Base-by-base conservation (phyloP, 2,888 invertebrate genomes). In the Chymomyza fuscimana region DNA sequence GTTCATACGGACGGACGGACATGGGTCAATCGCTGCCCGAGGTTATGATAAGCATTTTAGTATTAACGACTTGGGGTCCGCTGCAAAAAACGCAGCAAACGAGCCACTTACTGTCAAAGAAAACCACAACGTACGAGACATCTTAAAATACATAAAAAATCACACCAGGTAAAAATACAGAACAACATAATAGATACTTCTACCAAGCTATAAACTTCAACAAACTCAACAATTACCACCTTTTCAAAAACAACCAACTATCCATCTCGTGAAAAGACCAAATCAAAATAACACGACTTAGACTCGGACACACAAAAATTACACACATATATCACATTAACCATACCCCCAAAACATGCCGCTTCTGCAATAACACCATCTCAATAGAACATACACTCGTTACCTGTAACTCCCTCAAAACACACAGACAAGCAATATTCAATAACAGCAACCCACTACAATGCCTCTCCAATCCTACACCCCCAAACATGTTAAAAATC, bases 271-370 rank as follows among this genome's bases (percentile, higher is more conserved):
- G 59, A 25, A 29, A 6, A 50, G 51, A 66, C 25, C 66, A 66
- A 51, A 59, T 66, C 22, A 51, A 16, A 66, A 59, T 66, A 66
- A 66, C 60, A 2, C 59, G 60, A 66, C 66, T 60, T 0, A 66
- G 66, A 60, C 66, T 66, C 16, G 59, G 60, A 66, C 66, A 66
- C 66, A 50, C 51, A 19, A 66, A 66, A 66, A 59, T 66, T 7
- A 60, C 66, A 50, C 59, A 66, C 66, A 60, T 10, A 15, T 32
- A 59, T 32, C 32, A 60, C 51, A 60, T 66, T 32, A 51, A 59
- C 19, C 50, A 46, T n/a, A 16, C 59, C 16, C 60, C 16, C 60
- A 12, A 16, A 12, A 56, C 50, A 40, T 65, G 59, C 51, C 65
- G 46, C 3, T 29, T 59, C 32, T 65, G 50, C 65, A 65, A 59